Percentiles rank a stretch among this genome's conserved stretches.
Evolutionary conservation across 2,797 vertebrate genomes (phyloP).

Genomic region (Lophura swinhoii): DNA sequence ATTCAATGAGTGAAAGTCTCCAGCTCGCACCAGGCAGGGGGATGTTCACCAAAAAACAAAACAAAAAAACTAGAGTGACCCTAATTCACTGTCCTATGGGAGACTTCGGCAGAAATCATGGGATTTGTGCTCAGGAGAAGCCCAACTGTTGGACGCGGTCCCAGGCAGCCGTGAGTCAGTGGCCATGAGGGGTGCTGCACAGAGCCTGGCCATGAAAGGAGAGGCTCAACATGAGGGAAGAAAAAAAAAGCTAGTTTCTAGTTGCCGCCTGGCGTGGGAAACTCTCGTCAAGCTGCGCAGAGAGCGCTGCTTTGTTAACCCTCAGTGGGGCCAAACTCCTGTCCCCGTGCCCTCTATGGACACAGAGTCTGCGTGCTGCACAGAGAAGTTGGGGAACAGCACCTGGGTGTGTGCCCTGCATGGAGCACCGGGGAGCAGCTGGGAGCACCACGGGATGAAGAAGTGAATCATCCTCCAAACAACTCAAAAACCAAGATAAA

Average conservation of each 20-base stretch:
- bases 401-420: too few species aligned
- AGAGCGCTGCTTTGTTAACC: too few species aligned
- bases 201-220: slow-evolving; percentile 48
- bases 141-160: neutral
- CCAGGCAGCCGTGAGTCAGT: neutral
- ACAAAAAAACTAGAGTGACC: too few species aligned
- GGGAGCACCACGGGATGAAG: neutral
- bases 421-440: neutral
- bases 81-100: too few species aligned
- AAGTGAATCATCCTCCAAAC: neutral
- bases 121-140: neutral
- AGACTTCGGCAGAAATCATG: too few species aligned
- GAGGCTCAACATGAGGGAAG: neutral
- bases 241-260: neutral
- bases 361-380: too few species aligned
- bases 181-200: neutral
- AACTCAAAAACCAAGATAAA: neutral
- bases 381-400: too few species aligned
- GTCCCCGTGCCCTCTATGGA: too few species aligned
- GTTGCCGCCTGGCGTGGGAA: neutral
- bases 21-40: too few species aligned
- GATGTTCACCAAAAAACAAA: too few species aligned
- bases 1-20: neutral
- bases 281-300: neutral
- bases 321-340: too few species aligned